Evolutionary conservation across 2,888 invertebrate genomes (phyloP), one percentile per base, ranked within the genome.

Genomic region (Protonemura montana): DNA sequence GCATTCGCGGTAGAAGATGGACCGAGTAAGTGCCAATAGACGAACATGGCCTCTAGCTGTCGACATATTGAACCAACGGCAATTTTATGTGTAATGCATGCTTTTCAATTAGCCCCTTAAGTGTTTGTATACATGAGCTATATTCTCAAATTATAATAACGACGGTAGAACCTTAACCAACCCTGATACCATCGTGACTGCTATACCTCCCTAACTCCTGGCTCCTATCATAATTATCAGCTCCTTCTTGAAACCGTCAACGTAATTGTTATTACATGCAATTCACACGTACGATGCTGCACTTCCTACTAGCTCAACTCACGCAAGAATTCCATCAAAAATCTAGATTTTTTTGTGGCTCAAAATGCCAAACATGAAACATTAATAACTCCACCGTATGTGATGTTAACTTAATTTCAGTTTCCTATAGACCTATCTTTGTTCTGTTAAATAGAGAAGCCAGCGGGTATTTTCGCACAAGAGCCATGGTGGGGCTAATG

Each of bases 61-160:
- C 59, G 13, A 59, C 59, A 59, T 59, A 7, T 59, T 59, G 59
- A 59, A 59, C 13, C 59, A 59, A 59, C 59, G 59, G 7, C 78
- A 78, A 78, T 27, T 78, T 78, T 28, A 28, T 78, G 78, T 78
- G n/a, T 26, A 21, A 27, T 78, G 78, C 78, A 78, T 78, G 78
- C 28, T 78, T 78, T 78, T 78, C 78, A 78, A 78, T 78, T 78
- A 28, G 26, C 10, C 78, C 28, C 28, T 78, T n/a, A 28, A 78
- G 26, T 78, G 78, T 78, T 78, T 78, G 78, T 59, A 59, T 59
- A 59, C 16, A 78, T 78, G 28, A 27, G 78, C 78, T 10, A 28
- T 10, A 78, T 26, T n/a, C 78, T 26, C 78, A 26, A 13, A 78
- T 78, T 78, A 78, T 13, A 21, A 21, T 59, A 59, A 10, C 13